Evolutionary conservation across 2,113 vertebrate species (phyloP), one percentile per base, ranked within the genome.

Genomic region (Chaetura pelagica): DNA sequence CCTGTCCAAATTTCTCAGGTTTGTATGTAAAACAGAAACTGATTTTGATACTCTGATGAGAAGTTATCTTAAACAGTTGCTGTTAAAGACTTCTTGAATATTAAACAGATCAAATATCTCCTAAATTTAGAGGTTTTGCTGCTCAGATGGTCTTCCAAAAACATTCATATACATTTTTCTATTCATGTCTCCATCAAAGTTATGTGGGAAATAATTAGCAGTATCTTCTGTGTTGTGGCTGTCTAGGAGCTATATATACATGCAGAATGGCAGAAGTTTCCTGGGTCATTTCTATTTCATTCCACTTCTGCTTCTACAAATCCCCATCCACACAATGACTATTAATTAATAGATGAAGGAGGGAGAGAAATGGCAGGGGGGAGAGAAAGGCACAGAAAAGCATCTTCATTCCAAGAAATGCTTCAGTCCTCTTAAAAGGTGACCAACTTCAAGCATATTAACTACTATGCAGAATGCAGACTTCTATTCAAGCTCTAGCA

Each of bases 261-360:
- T 22, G 20, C 10, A 88, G 30, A 90, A 92, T 32, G 17, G 83
- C 52, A 93, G 72, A 80, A 89, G 30, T 59, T 94, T 84, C 91
- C 83, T 40, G 61, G 93, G 93, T 93, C 73, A 90, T 81, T 95
- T 81, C 83, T 81, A 72, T 88, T 94, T 92, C 79, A 67, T 90
- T 76, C 75, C 9, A 51, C 88, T 92, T 89, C 68, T 95, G 34
- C 29, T 35, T 89, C 59, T 62, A 59, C 5, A 84, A 87, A 93
- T 81, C 57, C 29, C 27, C 29, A 92, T 64, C 79, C 68, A 87
- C 79, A 71, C 34, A 46, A 78, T 84, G 63, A 90, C 94, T 95
- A 93, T 90, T 96, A 96, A 96, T 93, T 93, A 85, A 93, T 81
- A 59, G 34, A 64, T 7, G 6, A 85, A 8, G 18, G n/a, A 79